Conservation (phyloP, 53 echinoderm and acorn worm species). For the Stichopus horrens region DNA sequence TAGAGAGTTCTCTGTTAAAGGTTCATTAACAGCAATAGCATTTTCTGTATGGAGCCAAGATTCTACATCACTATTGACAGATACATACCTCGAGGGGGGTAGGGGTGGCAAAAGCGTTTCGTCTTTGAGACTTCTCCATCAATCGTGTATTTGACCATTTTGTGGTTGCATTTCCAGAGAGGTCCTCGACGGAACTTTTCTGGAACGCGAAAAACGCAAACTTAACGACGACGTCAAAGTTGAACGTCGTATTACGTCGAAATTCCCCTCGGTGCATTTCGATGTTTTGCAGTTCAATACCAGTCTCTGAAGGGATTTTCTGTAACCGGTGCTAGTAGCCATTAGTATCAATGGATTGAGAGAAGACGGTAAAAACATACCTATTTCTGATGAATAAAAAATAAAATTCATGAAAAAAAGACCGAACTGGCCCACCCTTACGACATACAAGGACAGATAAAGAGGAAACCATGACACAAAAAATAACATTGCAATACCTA, state of each 20-base stretch:
- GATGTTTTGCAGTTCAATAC: not conserved
- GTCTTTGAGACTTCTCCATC: too few relatives aligned
- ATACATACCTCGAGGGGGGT: too few relatives aligned
- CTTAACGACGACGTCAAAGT: slow-evolving; percentile 24
- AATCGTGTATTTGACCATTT: too few relatives aligned
- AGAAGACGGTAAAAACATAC: not conserved
- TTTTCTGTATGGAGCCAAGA: too few relatives aligned
- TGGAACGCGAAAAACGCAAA: not conserved
- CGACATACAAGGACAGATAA: not conserved
- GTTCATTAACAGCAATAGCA: too few relatives aligned
- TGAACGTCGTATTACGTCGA: not conserved
- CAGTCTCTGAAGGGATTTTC: not conserved
- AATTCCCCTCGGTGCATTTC: not conserved
- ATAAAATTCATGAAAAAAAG: too few relatives aligned
- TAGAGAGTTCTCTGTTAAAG: too few relatives aligned
- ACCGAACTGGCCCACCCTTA: too few relatives aligned
- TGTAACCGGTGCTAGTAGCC: slow-evolving; percentile 10
- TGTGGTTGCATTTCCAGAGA: not conserved
- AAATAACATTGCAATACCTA: not conserved
- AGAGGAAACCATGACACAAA: slow-evolving; percentile 20
- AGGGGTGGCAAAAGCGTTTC: too few relatives aligned
- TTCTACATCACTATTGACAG: too few relatives aligned
- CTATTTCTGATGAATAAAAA: not conserved
- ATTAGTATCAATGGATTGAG: slow-evolving; percentile 14
- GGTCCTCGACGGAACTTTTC: not conserved